Conservation (phyloP, 1,140 invertebrate species). For the Meloidogyne floridensis region DNA sequence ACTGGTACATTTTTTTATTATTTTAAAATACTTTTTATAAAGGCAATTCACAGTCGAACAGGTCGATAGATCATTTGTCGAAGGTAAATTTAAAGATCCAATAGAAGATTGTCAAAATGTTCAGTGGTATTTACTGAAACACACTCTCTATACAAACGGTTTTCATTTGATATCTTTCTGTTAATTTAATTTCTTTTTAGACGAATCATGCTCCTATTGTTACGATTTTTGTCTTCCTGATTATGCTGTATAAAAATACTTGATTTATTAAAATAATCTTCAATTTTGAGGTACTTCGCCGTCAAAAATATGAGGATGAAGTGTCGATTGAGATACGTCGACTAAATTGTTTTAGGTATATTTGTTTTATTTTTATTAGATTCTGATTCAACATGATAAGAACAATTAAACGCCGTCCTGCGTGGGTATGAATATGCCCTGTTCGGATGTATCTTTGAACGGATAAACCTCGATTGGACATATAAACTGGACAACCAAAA, state of each 20-base stretch:
- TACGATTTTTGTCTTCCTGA: conserved; percentile 65
- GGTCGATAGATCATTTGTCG: conserved; percentile 48
- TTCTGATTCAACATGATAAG: background rate
- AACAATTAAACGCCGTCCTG: too few species aligned
- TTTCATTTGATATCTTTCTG: background rate
- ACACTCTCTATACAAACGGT: conserved; percentile 62
- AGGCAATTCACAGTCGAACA: conserved; percentile 54
- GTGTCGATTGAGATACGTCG: conserved; percentile 43
- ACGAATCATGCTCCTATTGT: conserved; percentile 56
- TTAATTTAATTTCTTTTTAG: conserved; percentile 39
- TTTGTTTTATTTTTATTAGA: conserved; percentile 12
- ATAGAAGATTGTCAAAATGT: conserved; percentile 56
- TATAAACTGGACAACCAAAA: background rate
- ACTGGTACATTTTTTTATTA: conserved; percentile 40
- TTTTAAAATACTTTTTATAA: background rate
- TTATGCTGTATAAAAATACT: conserved; percentile 47
- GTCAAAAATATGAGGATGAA: conserved; percentile 63
- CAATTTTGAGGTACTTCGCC: conserved; percentile 42
- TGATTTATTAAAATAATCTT: background rate
- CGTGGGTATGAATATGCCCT: background rate
- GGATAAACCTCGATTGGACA: too few species aligned
- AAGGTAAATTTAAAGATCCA: conserved; percentile 51
- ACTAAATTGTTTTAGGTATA: conserved; percentile 47
- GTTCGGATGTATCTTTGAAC: too few species aligned
- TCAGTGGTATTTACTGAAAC: conserved; percentile 62